A percentile compares a stretch with the other conserved stretches of the same genome.
Conservation (phyloP, 2,797 vertebrate species). For the Poecilia velifera region DNA sequence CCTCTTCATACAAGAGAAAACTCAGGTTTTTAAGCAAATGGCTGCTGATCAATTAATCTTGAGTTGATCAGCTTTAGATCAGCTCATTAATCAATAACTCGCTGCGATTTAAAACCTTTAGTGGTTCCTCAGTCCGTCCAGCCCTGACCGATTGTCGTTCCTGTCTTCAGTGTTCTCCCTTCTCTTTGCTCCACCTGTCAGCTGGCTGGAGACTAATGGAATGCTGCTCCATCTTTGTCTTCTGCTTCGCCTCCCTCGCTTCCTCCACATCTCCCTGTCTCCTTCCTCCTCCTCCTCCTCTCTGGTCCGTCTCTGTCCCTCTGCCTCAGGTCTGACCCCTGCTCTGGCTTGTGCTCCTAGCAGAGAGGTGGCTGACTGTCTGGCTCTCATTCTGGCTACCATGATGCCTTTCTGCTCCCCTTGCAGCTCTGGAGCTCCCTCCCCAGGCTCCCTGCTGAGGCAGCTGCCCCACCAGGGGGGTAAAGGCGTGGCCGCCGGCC, state of each 20-base stretch:
- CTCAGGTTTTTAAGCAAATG: too few species aligned
- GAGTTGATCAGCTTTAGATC: too few species aligned
- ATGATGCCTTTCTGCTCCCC: constrained; percentile 99
- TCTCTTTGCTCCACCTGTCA: constrained; percentile 22
- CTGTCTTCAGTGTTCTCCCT: constrained; percentile 13
- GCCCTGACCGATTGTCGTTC: neutral
- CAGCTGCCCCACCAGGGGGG: constrained; percentile 66
- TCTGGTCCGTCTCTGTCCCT: constrained; percentile 61
- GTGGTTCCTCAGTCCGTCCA: neutral
- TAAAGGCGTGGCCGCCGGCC: constrained; percentile 52
- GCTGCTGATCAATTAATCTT: too few species aligned
- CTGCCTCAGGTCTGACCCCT: constrained; percentile 93
- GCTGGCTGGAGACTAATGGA: constrained; percentile 74
- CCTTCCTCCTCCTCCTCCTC: constrained; percentile 13
- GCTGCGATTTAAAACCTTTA: too few species aligned
- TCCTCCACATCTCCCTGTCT: constrained; percentile 38
- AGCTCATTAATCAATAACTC: too few species aligned
- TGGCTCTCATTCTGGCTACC: constrained; percentile 99
- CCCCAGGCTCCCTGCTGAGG: constrained; percentile 90
- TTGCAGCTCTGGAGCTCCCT: constrained; percentile 92
- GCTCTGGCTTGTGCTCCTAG: constrained; percentile 99
- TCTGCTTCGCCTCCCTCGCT: constrained; percentile 56
- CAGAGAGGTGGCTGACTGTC: constrained; percentile 98
- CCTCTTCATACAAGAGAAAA: too few species aligned
- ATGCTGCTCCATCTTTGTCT: constrained; percentile 72